Evolutionary conservation across 2,888 invertebrate genomes (phyloP), one percentile per base, ranked within the genome.

Genomic region (Ditula angustiorana): DNA sequence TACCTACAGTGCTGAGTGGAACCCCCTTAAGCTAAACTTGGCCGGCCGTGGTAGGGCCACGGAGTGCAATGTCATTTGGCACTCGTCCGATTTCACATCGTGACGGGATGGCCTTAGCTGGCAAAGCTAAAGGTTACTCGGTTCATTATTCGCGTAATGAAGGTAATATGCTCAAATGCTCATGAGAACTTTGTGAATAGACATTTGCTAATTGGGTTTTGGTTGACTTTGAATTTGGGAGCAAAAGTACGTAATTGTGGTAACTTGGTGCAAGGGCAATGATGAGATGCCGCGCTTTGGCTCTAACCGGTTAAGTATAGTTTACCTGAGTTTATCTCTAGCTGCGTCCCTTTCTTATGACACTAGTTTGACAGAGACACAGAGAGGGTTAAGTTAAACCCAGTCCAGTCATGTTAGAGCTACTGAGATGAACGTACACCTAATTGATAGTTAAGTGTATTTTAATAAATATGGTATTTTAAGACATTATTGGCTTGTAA

Each of bases 101-200:
- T 47, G 55, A 57, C 46, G 56, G 21, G 21, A 11, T 21, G 44
- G 30, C 61, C 55, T 55, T 47, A 61, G 26, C 24, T 23, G 23
- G 46, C 23, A 46, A 46, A 26, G 26, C 33, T 16, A 50, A 50
- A 61, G 61, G 61, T 61, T 56, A 30, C 47, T 19, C 46, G 10
- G 41, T 52, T 50, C 60, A 60, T 60, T 60, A 53, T 61, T 35
- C 33, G 8, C 23, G 26, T 37, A 37, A 61, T n/a, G 61, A 61
- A 61, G 61, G 61, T 23, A 49, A 61, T 47, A 11, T 19, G 46
- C 26, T 26, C 37, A 49, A n/a, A n/a, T n/a, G n/a, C n/a, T n/a
- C n/a, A n/a, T 56, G 55, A 56, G 61, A 55, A 61, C 53, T 33
- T 30, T 49, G 7, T 26, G 24, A 49, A 49, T 49, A 26, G 26